Evolutionary conservation across 2,888 invertebrate species (phyloP).

Genomic region (Tortrix viridana): DNA sequence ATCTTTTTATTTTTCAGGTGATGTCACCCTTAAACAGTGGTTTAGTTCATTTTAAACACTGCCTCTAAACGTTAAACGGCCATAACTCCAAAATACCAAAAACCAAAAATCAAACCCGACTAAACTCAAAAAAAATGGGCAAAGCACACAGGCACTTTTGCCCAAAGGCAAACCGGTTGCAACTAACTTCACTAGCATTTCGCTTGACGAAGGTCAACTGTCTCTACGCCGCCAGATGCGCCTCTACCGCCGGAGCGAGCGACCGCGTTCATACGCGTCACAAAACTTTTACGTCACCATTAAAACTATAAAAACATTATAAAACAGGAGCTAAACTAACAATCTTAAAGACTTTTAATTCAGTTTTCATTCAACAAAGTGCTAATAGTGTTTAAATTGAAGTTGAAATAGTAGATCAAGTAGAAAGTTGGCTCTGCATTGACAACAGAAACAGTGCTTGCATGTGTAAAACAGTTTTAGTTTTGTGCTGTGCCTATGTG

Average conservation of each 20-base stretch:
- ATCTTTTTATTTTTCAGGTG: too few relatives aligned
- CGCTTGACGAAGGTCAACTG: constrained; percentile 74
- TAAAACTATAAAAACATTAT: constrained; percentile 40
- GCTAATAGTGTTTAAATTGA: not conserved
- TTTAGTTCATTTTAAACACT: too few relatives aligned
- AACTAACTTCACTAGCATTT: constrained; percentile 73
- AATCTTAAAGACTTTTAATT: constrained; percentile 40
- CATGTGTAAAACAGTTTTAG: constrained; percentile 55
- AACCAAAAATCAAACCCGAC: constrained; percentile 15
- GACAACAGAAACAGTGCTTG: constrained; percentile 59
- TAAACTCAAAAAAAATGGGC: constrained; percentile 48
- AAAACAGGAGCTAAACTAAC: not conserved
- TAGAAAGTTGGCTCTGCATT: constrained; percentile 66
- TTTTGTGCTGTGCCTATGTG: constrained; percentile 62
- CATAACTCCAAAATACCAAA: constrained; percentile 1
- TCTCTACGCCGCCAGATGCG: constrained; percentile 56
- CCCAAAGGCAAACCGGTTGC: constrained; percentile 59
- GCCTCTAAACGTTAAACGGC: constrained; percentile 14
- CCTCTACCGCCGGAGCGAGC: constrained; percentile 44
- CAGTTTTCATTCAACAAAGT: not conserved
- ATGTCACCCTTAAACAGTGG: too few relatives aligned
- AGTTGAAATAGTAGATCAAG: constrained; percentile 42
- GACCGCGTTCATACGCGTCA: constrained; percentile 49
- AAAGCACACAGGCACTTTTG: constrained; percentile 64
- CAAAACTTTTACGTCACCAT: constrained; percentile 62